Evolutionary conservation across 2,888 invertebrate species (phyloP), one percentile per base, ranked within the genome.

Genomic region (Thymelicus sylvestris): DNA sequence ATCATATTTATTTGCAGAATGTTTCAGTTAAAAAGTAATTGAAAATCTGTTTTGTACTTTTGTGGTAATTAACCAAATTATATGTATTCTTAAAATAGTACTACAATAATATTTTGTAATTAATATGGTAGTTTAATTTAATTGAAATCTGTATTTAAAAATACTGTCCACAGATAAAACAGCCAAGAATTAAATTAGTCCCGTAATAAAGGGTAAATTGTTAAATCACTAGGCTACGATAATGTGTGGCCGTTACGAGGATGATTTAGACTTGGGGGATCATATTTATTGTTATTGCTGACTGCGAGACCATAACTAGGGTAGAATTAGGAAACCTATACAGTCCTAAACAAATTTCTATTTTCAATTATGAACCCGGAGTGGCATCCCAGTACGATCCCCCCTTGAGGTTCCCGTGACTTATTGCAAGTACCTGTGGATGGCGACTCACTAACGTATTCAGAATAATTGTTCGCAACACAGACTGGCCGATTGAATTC

Each of bases 311-410:
- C 84, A 83, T 84, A 85, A 81, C 84, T 86, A 76, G 86, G 91
- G 92, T 92, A 87, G 86, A 93, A 91, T 93, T 91, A 92, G 86
- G 77, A 84, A 83, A 81, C 86, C 86, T 81, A 81, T 83, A 83
- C 84, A 84, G 86, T 89, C 92, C 92, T 92, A 92, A 92, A 92
- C 91, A 93, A 93, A 93, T 93, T 93, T 92, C 90, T 91, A 92
- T 92, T 92, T 91, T 90, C 92, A 92, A 93, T 93, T 92, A 92
- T 90, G 86, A 81, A 77, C 82, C 83, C 80, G 85, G 83, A 87
- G 84, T 86, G 83, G 84, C 83, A 77, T 77, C 66, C 71, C 79
- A 78, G 81, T 79, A 78, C 79, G 77, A 76, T 78, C 76, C 81
- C 89, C 92, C 90, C 91, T 76, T 75, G 89, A 88, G 92, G 82